Base-by-base conservation (phyloP, 1,140 invertebrate genomes). In the Paralvinella palmiformis region DNA sequence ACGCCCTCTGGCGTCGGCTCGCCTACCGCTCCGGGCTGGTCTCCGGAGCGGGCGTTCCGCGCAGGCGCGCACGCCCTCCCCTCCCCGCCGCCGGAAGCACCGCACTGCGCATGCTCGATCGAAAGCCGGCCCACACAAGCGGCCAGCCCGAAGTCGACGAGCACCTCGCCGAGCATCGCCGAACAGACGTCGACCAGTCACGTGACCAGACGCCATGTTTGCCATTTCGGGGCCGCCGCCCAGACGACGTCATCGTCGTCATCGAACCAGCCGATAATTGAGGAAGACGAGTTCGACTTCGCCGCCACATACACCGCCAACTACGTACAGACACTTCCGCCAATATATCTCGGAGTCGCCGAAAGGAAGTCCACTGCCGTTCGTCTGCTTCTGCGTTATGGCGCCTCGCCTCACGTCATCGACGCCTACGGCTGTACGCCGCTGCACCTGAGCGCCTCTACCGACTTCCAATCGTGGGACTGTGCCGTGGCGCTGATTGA, bases 391-490 rank as follows among this genome's bases (percentile, higher is more conserved):
- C 78, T 86, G 17, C 82, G 84, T 62, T 83, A 83, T 66, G 85
- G 85, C 10, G 85, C 85, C 0, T 69, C 75, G 20, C 77, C 83
- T 17, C 82, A 82, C 60, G 72, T 80, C 37, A 63, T 67, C 31
- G 85, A 86, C 66, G 66, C 67, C 5, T 71, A 82, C 36, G 85
- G 85, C 17, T 84, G 83, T 70, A 85, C 85, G 3, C 84, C 85
- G 0, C 77, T 86, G 1, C 85, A 86, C 70, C 69, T 86, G 33
- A 83, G 82, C 35, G 80, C 82, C 20, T 79, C 81, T 57, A 82
- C 83, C 68, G 76, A 80, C 15, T 77, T 76, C 45, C 80, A 84
- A 24, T 81, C 82, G 22, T 81, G 81, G 78, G 80, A 84, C 45
- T 83, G 83, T 64, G 80, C 84, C 24, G 73, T 81, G 20, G 75